A percentile compares a stretch with the other conserved stretches of the same genome.
Evolutionary conservation across 2,888 invertebrate genomes (phyloP).

Genomic region (Eristalis arbustorum): DNA sequence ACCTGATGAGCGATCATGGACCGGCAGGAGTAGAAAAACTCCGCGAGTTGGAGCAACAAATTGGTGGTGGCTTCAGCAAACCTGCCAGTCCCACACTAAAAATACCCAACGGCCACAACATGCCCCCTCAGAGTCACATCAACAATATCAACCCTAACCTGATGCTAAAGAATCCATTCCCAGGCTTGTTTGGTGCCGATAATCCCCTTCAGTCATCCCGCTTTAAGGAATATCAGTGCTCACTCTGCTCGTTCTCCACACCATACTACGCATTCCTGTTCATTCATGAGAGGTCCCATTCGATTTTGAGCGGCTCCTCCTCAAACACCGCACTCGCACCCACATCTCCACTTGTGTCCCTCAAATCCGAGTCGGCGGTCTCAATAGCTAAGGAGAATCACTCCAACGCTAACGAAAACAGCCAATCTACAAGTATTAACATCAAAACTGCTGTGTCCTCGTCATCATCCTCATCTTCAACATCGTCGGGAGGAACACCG

Average conservation of each 20-base stretch:
- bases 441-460: constrained; percentile 57
- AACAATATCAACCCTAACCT: constrained; percentile 72
- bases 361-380: constrained; percentile 76
- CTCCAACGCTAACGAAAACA: constrained; percentile 37
- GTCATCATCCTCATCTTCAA: constrained; percentile 79
- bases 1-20: constrained; percentile 92
- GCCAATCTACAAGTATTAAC: constrained; percentile 44
- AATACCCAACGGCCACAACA: constrained; percentile 78
- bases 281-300: constrained; percentile 94
- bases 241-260: constrained; percentile 93
- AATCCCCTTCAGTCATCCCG: constrained; percentile 74
- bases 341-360: constrained; percentile 65
- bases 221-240: constrained; percentile 92
- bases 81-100: constrained; percentile 79
- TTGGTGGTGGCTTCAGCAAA: constrained; percentile 74
- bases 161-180: constrained; percentile 76
- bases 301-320: constrained; percentile 76
- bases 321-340: constrained; percentile 47
- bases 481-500: constrained; percentile 78
- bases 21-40: constrained; percentile 80
- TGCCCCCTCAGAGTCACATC: constrained; percentile 75
- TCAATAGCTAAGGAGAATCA: constrained; percentile 82
- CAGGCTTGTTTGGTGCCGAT: constrained; percentile 75
- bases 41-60: constrained; percentile 77
- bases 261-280: constrained; percentile 94